A percentile compares a stretch with the other conserved stretches of the same genome.
Evolutionary conservation across 2,113 vertebrate genomes (phyloP).

Genomic region (Miniopterus natalensis): DNA sequence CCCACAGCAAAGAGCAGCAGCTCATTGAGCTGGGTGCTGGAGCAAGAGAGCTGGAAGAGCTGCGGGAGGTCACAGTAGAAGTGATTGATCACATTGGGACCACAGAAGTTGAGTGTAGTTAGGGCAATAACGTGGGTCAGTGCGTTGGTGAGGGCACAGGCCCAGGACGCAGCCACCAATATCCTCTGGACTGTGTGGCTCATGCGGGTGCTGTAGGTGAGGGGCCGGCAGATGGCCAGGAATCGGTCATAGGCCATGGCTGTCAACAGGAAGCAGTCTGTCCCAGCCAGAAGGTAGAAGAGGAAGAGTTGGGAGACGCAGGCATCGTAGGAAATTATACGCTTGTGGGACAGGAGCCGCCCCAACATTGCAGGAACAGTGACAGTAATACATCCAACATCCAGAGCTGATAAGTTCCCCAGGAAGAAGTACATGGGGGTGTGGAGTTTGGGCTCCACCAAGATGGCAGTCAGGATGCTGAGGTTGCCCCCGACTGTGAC

Average conservation of each 20-base stretch:
- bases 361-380: conserved; percentile 65
- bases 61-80: conserved; percentile 83
- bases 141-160: conserved; percentile 48
- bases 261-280: conserved; percentile 71
- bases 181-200: neutral
- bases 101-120: conserved; percentile 72
- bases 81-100: conserved; percentile 68
- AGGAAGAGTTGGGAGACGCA: conserved; percentile 76
- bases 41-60: conserved; percentile 80
- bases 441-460: conserved; percentile 72
- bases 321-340: conserved; percentile 1
- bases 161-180: conserved; percentile 58
- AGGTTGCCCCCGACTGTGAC: conserved; percentile 62
- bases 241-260: conserved; percentile 79
- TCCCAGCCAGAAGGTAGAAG: conserved; percentile 64
- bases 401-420: conserved; percentile 63
- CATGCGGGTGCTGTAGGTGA: conserved; percentile 61
- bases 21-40: conserved; percentile 61
- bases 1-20: neutral
- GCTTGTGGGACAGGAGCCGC: neutral
- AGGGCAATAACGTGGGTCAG: conserved; percentile 56
- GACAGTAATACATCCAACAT: conserved; percentile 49
- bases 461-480: conserved; percentile 64
- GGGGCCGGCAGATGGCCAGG: conserved; percentile 61
- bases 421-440: conserved; percentile 77